Conservation (phyloP, 2,113 vertebrate species). For the Eira barbara region DNA sequence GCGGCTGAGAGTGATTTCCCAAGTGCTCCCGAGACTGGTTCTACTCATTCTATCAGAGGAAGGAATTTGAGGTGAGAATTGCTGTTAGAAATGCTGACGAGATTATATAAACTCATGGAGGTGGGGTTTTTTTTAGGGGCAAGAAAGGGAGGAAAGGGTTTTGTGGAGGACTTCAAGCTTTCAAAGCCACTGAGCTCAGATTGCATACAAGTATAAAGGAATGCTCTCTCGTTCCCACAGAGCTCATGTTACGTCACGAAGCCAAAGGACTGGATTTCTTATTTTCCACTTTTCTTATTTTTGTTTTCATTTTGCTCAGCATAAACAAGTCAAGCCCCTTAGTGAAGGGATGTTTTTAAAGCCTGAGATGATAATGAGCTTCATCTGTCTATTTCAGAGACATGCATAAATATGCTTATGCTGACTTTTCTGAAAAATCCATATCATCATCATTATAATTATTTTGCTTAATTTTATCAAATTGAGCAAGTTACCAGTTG, state of each 20-base stretch:
- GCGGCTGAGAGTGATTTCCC: conserved; percentile 15
- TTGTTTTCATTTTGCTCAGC: conserved; percentile 67
- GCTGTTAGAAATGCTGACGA: conserved; percentile 73
- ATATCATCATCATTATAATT: not conserved
- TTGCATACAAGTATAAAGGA: conserved; percentile 82
- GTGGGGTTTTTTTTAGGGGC: not conserved
- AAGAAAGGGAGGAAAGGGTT: conserved; percentile 60
- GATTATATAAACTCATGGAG: conserved; percentile 78
- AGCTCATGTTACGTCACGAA: conserved; percentile 83
- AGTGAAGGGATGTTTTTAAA: conserved; percentile 30
- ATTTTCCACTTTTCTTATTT: conserved; percentile 60
- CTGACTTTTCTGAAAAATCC: not conserved
- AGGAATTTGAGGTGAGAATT: conserved; percentile 79
- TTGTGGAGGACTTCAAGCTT: conserved; percentile 74
- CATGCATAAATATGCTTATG: not conserved
- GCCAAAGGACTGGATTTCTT: conserved; percentile 69
- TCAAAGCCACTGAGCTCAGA: conserved; percentile 78
- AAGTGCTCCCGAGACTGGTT: not conserved
- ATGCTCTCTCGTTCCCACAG: conserved; percentile 84
- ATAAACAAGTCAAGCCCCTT: conserved; percentile 56
- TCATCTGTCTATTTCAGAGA: not conserved
- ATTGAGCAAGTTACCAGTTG: not conserved
- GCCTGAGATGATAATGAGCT: not conserved
- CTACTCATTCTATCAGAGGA: conserved; percentile 48
- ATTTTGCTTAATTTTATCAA: conserved; percentile 12